These are phyloP conservation scores for Pristionchus arcanus DNA, from an alignment of 2,888 invertebrate species.

Conservation along the genomic window DNA sequence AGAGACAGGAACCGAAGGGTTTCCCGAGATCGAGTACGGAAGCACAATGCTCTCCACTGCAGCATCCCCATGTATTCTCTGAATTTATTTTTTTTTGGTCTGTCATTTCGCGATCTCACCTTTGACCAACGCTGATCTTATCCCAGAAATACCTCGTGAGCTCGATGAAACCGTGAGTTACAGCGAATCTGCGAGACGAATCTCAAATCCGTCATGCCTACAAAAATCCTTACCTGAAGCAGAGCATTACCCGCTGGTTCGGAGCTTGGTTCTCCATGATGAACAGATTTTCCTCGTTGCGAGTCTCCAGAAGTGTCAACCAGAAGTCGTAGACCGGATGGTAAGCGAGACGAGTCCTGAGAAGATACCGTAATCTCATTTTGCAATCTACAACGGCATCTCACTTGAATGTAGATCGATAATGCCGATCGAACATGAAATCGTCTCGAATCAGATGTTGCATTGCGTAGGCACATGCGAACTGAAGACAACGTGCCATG, in stretches of 20 bases:
- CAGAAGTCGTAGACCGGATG: conserved; percentile 73
- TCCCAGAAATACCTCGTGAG: conserved; percentile 67
- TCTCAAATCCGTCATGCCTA: neutral
- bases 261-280: conserved; percentile 44
- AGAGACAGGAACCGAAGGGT: conserved; percentile 67
- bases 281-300: conserved; percentile 24
- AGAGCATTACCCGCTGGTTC: conserved; percentile 51
- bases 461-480: conserved; percentile 69
- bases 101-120: neutral
- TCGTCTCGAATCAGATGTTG: conserved; percentile 64
- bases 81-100: neutral
- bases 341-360: conserved; percentile 66
- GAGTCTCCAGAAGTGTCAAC: conserved; percentile 62
- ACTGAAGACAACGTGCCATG: conserved; percentile 56
- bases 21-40: conserved; percentile 62
- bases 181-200: conserved; percentile 63
- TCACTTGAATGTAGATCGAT: conserved; percentile 65
- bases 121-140: conserved; percentile 60
- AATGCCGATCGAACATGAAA: conserved; percentile 65
- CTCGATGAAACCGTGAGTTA: conserved; percentile 66
- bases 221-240: conserved; percentile 42
- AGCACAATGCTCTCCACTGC: conserved; percentile 67
- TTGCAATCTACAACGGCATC: neutral
- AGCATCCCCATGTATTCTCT: conserved; percentile 60
- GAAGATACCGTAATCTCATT: conserved; percentile 15